Conservation (phyloP, 2,888 invertebrate species). For the Orchestes rusci region DNA sequence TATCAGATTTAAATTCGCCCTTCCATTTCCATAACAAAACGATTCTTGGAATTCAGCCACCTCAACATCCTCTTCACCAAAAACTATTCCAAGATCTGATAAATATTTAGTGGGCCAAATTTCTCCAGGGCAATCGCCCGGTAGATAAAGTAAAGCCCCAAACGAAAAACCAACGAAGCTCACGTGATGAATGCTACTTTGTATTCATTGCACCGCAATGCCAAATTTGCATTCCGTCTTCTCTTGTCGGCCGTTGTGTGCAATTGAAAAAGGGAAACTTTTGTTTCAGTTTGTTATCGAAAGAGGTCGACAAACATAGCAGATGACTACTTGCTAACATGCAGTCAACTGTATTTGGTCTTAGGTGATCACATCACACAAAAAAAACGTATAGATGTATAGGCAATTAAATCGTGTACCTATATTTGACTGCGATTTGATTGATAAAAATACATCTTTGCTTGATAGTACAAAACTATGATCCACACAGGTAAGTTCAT, state of each 20-base stretch:
- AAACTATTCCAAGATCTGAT: background rate
- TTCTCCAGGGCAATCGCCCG: conserved; percentile 2
- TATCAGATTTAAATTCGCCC: too few species aligned
- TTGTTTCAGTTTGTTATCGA: conserved; percentile 11
- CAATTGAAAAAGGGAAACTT: conserved; percentile 17
- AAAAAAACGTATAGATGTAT: too few species aligned
- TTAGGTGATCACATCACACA: too few species aligned
- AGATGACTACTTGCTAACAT: too few species aligned
- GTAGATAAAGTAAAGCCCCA: background rate
- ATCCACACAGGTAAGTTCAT: too few species aligned
- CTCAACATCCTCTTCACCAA: background rate
- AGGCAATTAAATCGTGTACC: too few species aligned
- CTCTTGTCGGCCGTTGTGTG: conserved; percentile 20
- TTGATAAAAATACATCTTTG: too few species aligned
- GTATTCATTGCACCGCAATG: conserved; percentile 21
- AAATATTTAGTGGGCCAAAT: conserved; percentile 4
- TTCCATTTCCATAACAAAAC: too few species aligned
- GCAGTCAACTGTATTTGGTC: too few species aligned
- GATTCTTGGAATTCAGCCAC: too few species aligned
- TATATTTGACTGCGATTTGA: too few species aligned
- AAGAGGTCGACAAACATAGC: conserved; percentile 5
- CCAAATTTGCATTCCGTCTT: conserved; percentile 20
- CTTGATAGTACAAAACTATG: too few species aligned
- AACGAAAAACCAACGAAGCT: conserved; percentile 12
- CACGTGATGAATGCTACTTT: conserved; percentile 22